phyloP scores from a whole-genome alignment of 2,113 vertebrate species.

The Phylloscopus whistleri region DNA sequence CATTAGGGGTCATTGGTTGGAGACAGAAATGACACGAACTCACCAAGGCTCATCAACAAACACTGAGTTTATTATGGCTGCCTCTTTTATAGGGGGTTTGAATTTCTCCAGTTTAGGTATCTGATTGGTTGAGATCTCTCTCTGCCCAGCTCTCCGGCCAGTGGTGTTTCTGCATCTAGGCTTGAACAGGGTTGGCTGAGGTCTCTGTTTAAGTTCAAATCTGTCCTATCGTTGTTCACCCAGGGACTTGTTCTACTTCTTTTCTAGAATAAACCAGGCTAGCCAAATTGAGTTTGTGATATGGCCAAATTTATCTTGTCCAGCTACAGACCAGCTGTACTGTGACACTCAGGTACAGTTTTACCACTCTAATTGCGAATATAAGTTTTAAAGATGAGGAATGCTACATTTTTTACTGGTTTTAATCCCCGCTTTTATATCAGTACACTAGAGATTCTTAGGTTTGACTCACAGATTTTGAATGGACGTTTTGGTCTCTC shows the following conservation, averaged over 20 bases:
- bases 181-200: not conserved
- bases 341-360: not conserved
- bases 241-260: not conserved
- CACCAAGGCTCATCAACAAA: not conserved
- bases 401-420: not conserved
- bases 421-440: not conserved
- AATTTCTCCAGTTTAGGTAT: not conserved
- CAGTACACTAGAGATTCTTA: not conserved
- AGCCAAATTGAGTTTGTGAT: not conserved
- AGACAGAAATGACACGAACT: not conserved
- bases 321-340: not conserved
- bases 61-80: not conserved
- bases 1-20: not conserved
- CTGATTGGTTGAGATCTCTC: not conserved
- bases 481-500: not conserved
- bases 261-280: not conserved
- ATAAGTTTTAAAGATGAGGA: not conserved
- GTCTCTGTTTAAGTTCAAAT: not conserved
- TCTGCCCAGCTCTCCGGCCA: not conserved
- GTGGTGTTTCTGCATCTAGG: not conserved
- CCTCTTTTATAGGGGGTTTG: not conserved
- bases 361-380: not conserved
- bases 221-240: not conserved
- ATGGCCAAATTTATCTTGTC: not conserved
- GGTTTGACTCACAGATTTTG: not conserved